Percentiles rank a stretch among this genome's conserved stretches.
Conservation (phyloP, 2,888 invertebrate genomes). For the Dryadula phaetusa region DNA sequence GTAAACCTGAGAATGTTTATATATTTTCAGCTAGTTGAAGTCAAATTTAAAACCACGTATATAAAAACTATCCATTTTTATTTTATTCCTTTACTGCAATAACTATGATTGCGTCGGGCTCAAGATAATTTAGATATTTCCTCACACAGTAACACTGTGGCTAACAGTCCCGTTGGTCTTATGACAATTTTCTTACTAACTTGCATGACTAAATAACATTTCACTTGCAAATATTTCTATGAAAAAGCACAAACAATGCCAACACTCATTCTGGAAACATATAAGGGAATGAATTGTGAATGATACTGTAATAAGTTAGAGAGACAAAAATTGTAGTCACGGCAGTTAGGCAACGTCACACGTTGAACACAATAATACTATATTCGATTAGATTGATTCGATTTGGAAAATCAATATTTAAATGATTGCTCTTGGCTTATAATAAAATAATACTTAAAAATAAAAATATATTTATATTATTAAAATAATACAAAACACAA, state of each 20-base stretch:
- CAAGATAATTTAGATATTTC: conserved; percentile 6
- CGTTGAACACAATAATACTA: neutral
- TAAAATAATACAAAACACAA: too few relatives aligned
- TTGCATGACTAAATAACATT: neutral
- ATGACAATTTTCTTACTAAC: conserved; percentile 1
- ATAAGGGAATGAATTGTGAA: conserved; percentile 5
- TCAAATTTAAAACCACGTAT: too few relatives aligned
- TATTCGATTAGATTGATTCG: too few relatives aligned
- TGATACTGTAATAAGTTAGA: neutral
- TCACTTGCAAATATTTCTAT: neutral
- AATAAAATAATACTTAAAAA: too few relatives aligned
- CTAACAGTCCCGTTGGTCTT: neutral
- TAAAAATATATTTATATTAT: too few relatives aligned
- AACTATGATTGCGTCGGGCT: neutral
- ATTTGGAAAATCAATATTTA: too few relatives aligned
- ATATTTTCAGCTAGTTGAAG: too few relatives aligned
- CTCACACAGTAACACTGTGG: conserved; percentile 10
- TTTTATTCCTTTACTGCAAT: neutral
- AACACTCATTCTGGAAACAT: neutral
- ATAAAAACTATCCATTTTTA: too few relatives aligned
- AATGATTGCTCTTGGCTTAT: too few relatives aligned
- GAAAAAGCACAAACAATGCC: neutral
- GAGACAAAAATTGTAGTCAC: neutral
- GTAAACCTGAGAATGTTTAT: too few relatives aligned
- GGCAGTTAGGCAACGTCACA: neutral